A percentile compares a stretch with the other conserved stretches of the same genome.
phyloP scores from a whole-genome alignment of 2,797 vertebrate genomes.

The Xenentodon cancila region DNA sequence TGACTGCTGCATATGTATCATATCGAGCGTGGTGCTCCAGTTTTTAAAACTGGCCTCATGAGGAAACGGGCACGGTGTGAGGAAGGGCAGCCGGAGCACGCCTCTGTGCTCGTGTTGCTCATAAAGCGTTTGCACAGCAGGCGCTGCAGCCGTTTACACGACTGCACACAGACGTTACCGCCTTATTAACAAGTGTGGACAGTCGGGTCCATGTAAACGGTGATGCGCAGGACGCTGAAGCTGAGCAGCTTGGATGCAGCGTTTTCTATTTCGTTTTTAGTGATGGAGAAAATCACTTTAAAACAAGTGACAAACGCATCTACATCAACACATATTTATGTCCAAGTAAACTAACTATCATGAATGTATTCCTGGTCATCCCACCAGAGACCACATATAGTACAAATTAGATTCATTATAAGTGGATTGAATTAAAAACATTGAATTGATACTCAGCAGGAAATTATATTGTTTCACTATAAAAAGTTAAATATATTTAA shows the following conservation, averaged over 20 bases:
- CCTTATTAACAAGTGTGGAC: conserved; percentile 41
- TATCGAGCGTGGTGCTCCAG: conserved; percentile 63
- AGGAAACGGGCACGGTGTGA: conserved; percentile 42
- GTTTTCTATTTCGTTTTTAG: neutral
- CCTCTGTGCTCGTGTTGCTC: conserved; percentile 27
- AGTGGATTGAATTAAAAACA: no score
- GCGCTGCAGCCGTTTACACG: conserved; percentile 3
- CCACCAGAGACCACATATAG: no score
- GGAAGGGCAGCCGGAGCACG: conserved; percentile 54
- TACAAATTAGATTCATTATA: no score
- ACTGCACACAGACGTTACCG: conserved; percentile 40
- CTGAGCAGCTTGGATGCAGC: neutral
- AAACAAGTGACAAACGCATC: no score
- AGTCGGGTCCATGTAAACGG: conserved; percentile 48
- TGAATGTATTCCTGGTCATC: no score
- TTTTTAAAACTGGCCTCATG: conserved; percentile 64
- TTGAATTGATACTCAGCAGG: no score
- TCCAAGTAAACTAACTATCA: no score
- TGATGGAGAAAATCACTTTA: no score
- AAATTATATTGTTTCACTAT: no score
- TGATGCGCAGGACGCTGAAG: conserved; percentile 43
- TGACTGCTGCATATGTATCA: conserved; percentile 48
- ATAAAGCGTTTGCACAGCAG: neutral
- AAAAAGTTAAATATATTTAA: no score
- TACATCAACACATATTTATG: neutral